Evolutionary conservation across 2,888 invertebrate species (phyloP), one percentile per base, ranked within the genome.

Genomic region (Cheilosia impressa): DNA sequence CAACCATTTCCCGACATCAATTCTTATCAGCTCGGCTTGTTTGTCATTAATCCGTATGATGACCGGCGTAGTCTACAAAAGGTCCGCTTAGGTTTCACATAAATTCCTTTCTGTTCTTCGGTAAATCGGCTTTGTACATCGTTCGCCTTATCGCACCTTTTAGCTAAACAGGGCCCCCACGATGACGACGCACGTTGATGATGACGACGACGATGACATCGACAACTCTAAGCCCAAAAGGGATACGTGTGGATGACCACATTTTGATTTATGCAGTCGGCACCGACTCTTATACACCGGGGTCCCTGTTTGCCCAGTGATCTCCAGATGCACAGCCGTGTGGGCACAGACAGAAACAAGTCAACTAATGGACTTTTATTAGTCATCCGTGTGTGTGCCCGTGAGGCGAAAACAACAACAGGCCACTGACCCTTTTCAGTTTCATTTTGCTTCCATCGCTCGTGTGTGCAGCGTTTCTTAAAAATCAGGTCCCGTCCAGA

Each of bases 331-430:
- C 38, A 38, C 4, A 38, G 38, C 38, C 38, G 57, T 19, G 17
- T 38, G 55, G n/a, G 19, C 41, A 43, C 10, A 45, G 66, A 76
- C 53, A 66, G 71, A 57, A 47, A 83, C 72, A 81, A 81, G 73
- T 77, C 81, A 77, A 45, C 68, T 81, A 81, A 85, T 85, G 81
- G 81, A 85, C 85, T 65, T 81, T 85, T 77, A 81, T 85, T 81
- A 81, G 85, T 81, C 81, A 81, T 45, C 72, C 17, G 52, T 41
- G 55, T 15, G 38, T 38, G 38, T 24, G 41, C 27, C 34, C 9
- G 24, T 47, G 68, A 27, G 31, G 65, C 63, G 52, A 43, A 73
- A 45, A 45, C 57, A 4, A 50, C 50, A 7, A 43, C 63, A 58
- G 85, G 81, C 62, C 76, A 85, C 24, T 85, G 76, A 85, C 76